Evolutionary conservation across 2,797 vertebrate genomes (phyloP).

Genomic region (Sebastes itinus): DNA sequence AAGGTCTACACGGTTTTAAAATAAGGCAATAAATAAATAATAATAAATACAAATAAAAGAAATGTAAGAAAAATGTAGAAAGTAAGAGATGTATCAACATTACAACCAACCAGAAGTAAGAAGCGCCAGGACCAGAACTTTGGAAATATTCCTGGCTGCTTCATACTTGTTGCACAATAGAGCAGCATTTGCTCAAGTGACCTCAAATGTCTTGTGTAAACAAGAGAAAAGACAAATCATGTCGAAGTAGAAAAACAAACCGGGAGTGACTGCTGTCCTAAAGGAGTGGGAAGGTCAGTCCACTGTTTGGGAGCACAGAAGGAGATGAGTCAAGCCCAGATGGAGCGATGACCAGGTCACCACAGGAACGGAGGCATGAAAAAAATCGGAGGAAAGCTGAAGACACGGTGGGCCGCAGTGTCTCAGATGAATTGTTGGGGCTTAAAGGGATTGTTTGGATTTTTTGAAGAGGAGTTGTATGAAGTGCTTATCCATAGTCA

Average conservation of each 20-base stretch:
- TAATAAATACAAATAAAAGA: no score
- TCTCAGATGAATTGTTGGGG: conserved; percentile 8
- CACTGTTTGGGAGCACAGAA: conserved; percentile 39
- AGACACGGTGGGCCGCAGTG: conserved; percentile 2
- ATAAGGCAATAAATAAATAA: no score
- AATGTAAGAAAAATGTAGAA: not conserved
- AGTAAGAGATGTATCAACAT: not conserved
- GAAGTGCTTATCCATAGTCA: not conserved
- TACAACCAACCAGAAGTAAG: not conserved
- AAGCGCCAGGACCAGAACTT: not conserved
- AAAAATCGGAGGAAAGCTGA: not conserved
- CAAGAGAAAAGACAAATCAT: not conserved
- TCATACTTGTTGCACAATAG: no score
- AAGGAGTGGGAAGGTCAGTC: conserved; percentile 46
- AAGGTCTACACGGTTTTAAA: not conserved
- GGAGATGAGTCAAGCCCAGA: conserved; percentile 63
- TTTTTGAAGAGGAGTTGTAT: not conserved
- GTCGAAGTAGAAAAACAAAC: not conserved
- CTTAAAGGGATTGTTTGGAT: not conserved
- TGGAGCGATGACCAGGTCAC: conserved; percentile 56
- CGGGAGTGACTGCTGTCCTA: conserved; percentile 7
- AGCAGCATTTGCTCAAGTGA: not conserved
- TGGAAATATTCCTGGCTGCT: not conserved
- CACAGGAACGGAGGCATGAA: conserved; percentile 11
- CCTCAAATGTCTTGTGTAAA: not conserved